These are phyloP conservation scores for Mythimna albipuncta DNA, from an alignment of 2,888 invertebrate species.

Conservation along the genomic window DNA sequence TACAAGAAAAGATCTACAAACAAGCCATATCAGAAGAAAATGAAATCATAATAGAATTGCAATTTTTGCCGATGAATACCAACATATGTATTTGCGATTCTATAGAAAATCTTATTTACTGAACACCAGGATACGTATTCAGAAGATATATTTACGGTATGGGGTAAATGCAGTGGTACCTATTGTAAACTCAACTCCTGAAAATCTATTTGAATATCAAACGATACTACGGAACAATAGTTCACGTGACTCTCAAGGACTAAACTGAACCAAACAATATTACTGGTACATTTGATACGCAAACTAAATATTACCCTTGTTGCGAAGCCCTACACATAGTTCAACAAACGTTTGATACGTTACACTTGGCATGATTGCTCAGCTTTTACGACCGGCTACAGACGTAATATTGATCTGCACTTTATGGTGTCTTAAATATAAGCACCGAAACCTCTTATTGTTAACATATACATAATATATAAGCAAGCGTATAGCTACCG, in stretches of 20 bases:
- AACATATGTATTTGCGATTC: conserved; percentile 3
- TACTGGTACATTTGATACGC: conserved; percentile 27
- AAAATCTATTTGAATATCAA: conserved; percentile 11
- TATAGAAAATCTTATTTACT: conserved; percentile 5
- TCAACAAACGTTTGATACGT: conserved; percentile 51
- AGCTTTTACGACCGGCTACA: conserved; percentile 57
- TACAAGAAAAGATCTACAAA: conserved; percentile 68
- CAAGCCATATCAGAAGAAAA: conserved; percentile 56
- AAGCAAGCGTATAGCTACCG: conserved; percentile 22
- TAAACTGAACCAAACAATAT: conserved; percentile 2
- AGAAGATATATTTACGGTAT: neutral
- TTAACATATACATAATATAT: conserved; percentile 31
- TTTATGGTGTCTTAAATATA: conserved; percentile 60
- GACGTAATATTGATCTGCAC: conserved; percentile 59
- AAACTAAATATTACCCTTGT: conserved; percentile 31
- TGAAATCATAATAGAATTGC: conserved; percentile 56
- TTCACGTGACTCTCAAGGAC: conserved; percentile 14
- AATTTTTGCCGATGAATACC: conserved; percentile 29
- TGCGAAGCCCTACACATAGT: conserved; percentile 36
- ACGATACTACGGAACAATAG: neutral
- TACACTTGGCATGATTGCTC: conserved; percentile 62
- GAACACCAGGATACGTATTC: neutral
- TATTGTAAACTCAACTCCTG: neutral
- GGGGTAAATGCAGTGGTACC: neutral
- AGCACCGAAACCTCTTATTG: conserved; percentile 55